phyloP scores from a whole-genome alignment of 1,140 invertebrate species.

The Dendroctonus valens region DNA sequence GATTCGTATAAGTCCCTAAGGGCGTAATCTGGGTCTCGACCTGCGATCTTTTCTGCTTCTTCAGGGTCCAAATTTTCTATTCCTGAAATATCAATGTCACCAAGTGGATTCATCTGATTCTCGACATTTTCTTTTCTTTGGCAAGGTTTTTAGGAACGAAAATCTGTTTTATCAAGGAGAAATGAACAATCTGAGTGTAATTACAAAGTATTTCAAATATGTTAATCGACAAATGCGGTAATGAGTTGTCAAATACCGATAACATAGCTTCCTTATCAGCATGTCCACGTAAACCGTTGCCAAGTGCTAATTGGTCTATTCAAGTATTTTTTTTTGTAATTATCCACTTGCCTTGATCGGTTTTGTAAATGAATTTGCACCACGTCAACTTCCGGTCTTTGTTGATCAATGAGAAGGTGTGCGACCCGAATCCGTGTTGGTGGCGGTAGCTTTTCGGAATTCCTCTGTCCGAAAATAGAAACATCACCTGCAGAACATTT shows the following conservation, averaged over 20 bases:
- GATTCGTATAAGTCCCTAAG: constrained; percentile 82
- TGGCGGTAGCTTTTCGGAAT: constrained; percentile 82
- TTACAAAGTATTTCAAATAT: too few species aligned
- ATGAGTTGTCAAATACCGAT: too few species aligned
- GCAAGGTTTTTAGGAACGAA: too few species aligned
- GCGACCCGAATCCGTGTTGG: constrained; percentile 90
- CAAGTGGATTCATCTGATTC: too few species aligned
- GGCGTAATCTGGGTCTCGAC: constrained; percentile 74
- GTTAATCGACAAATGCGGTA: too few species aligned
- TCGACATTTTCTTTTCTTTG: too few species aligned
- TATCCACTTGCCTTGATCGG: constrained; percentile 67
- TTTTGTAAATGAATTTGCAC: constrained; percentile 90
- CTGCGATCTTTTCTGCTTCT: constrained; percentile 64
- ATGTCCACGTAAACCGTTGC: too few species aligned
- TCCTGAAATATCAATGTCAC: constrained; percentile 26
- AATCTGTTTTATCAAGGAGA: too few species aligned
- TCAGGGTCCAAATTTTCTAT: constrained; percentile 70
- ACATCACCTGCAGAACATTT: constrained; percentile 50
- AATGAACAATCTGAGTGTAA: too few species aligned
- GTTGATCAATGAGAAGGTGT: constrained; percentile 89
- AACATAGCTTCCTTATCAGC: too few species aligned
- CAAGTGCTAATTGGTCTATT: too few species aligned
- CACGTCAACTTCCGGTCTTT: constrained; percentile 66
- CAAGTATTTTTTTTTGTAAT: background rate
- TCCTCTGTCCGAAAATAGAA: constrained; percentile 83